Conservation (phyloP, 2,113 vertebrate genomes). For the Oncorhynchus keta region DNA sequence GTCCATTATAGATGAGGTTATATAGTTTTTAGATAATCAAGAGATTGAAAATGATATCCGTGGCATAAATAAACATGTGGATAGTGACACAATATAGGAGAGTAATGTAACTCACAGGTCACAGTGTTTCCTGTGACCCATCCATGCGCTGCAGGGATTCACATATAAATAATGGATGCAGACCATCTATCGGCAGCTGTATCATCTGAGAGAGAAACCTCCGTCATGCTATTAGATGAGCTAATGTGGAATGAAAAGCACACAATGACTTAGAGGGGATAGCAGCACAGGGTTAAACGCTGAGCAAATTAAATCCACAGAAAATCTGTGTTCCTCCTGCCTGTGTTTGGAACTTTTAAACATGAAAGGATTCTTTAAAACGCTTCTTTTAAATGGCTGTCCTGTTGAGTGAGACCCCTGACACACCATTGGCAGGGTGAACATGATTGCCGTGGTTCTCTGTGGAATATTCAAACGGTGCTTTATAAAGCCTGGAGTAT, state of each 20-base stretch:
- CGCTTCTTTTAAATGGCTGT: constrained; percentile 41
- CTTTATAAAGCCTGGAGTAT: constrained; percentile 80
- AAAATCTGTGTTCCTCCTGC: constrained; percentile 23
- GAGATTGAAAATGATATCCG: not conserved
- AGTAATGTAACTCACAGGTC: constrained; percentile 15
- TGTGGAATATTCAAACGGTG: constrained; percentile 74
- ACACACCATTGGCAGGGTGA: constrained; percentile 38
- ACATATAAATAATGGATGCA: constrained; percentile 47
- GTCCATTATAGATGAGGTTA: not conserved
- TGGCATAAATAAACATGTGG: not conserved
- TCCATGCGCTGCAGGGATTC: constrained; percentile 6
- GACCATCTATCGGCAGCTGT: constrained; percentile 15
- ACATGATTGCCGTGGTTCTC: constrained; percentile 70
- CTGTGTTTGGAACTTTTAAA: constrained; percentile 46
- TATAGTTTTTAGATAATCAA: not conserved
- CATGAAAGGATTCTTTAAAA: constrained; percentile 35
- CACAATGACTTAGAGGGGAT: constrained; percentile 21
- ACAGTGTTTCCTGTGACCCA: constrained; percentile 8
- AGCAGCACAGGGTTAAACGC: constrained; percentile 35
- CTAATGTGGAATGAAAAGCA: constrained; percentile 27
- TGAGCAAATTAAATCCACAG: constrained; percentile 40
- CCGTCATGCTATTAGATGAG: constrained; percentile 27
- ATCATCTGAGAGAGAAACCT: constrained; percentile 20
- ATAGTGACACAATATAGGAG: constrained; percentile 6
- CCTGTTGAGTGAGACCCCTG: constrained; percentile 48